Evolutionary conservation across 2,113 vertebrate genomes (phyloP).

Genomic region (Chiloscyllium plagiosum): DNA sequence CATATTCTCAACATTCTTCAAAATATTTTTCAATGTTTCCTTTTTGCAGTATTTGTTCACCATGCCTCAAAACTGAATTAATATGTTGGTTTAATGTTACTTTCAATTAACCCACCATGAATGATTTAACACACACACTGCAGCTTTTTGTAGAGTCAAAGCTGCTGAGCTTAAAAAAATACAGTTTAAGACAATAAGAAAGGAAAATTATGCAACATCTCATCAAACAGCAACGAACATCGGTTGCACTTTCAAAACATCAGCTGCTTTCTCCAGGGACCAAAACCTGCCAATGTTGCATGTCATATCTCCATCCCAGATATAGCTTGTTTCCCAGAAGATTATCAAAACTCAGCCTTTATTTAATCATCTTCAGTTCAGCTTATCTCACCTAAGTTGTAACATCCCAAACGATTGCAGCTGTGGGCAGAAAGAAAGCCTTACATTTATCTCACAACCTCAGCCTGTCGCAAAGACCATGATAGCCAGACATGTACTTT

Average conservation of each 20-base stretch:
- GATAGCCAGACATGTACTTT: no score
- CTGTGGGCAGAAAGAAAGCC: background rate
- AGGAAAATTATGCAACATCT: background rate
- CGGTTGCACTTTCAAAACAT: background rate
- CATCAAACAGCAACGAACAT: background rate
- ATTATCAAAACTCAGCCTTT: background rate
- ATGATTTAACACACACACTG: background rate
- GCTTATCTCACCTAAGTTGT: background rate
- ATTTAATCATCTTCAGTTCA: background rate
- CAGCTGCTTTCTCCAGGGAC: background rate
- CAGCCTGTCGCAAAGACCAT: no score
- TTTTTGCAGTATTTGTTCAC: background rate
- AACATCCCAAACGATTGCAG: background rate
- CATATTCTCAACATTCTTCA: background rate
- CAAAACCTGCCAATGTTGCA: background rate
- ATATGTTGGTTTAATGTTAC: background rate
- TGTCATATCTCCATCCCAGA: background rate
- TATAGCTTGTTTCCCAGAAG: background rate
- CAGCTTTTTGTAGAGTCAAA: background rate
- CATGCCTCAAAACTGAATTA: background rate
- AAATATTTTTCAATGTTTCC: background rate
- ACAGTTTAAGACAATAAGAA: background rate
- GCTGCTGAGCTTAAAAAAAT: background rate
- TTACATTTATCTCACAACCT: background rate
- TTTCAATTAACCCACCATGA: background rate